Conservation (phyloP, 2,797 vertebrate species). For the Hylomyscus alleni region DNA sequence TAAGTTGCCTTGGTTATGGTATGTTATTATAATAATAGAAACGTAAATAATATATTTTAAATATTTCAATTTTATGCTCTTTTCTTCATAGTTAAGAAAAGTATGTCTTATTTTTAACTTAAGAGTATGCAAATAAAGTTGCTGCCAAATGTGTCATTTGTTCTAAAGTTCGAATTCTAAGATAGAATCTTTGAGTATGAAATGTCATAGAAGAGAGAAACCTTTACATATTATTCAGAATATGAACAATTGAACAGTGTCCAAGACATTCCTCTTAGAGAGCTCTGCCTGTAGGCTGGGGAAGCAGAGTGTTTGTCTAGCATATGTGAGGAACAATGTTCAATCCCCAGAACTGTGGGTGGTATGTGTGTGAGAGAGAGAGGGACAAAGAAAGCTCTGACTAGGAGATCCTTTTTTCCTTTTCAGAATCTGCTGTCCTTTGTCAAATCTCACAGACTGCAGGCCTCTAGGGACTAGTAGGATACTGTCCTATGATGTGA, state of each 20-base stretch:
- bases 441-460: not conserved
- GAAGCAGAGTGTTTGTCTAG: not conserved
- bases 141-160: not conserved
- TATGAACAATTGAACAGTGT: not conserved
- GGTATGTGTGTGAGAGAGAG: too few relatives aligned
- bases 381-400: not conserved
- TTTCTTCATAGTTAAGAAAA: conserved; percentile 39
- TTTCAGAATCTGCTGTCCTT: conserved; percentile 27
- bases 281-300: not conserved
- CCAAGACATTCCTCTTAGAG: not conserved
- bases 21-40: not conserved
- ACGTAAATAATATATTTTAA: not conserved
- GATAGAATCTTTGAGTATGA: conserved; percentile 5
- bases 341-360: not conserved
- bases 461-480: not conserved
- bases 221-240: conserved; percentile 10
- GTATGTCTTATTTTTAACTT: conserved; percentile 57
- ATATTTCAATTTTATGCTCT: conserved; percentile 41
- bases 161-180: conserved; percentile 20
- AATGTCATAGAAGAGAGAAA: conserved; percentile 46
- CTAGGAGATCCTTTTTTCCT: not conserved
- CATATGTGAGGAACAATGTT: not conserved
- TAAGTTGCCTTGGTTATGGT: not conserved
- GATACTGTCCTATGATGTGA: not conserved
- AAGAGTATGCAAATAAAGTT: conserved; percentile 61